Percentiles rank a stretch among this genome's conserved stretches.
Conservation (phyloP, 2,888 invertebrate species). For the Agrenia bidenticulata region DNA sequence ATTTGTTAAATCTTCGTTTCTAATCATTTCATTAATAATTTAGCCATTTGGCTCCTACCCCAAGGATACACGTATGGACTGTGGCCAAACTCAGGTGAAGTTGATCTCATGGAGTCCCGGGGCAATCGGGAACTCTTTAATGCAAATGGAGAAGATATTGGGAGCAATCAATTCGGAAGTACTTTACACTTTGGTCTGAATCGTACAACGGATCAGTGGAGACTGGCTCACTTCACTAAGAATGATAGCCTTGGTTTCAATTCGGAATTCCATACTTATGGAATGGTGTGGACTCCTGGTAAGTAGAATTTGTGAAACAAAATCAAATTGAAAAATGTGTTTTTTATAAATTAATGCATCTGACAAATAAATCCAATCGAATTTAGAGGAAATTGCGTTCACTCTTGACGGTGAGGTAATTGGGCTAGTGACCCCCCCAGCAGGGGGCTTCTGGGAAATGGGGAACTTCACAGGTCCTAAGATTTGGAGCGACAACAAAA, state of each 20-base stretch:
- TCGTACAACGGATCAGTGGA: conserved; percentile 37
- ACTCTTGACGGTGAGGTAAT: conserved; percentile 34
- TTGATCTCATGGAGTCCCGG: conserved; percentile 38
- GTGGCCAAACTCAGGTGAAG: conserved; percentile 39
- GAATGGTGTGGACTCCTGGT: conserved; percentile 42
- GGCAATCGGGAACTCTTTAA: conserved; percentile 29
- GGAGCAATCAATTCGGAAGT: conserved; percentile 33
- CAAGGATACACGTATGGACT: conserved; percentile 32
- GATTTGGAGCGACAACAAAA: conserved; percentile 38
- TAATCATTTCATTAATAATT: not conserved
- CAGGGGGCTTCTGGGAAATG: conserved; percentile 42
- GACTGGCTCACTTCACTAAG: conserved; percentile 28
- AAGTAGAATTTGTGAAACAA: conserved; percentile 2
- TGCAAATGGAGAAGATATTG: conserved; percentile 29
- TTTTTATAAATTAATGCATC: not conserved
- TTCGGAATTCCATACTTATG: conserved; percentile 34
- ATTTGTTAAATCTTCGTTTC: not conserved
- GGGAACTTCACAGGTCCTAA: conserved; percentile 37
- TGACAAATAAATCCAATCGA: too few relatives aligned
- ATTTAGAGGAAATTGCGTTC: conserved; percentile 36
- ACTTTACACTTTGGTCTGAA: conserved; percentile 39
- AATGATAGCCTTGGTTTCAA: conserved; percentile 27
- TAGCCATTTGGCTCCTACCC: conserved; percentile 41
- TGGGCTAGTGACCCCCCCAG: conserved; percentile 37
- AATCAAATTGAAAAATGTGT: not conserved